phyloP scores from a whole-genome alignment of 2,888 invertebrate genomes.

The Agrotis puta region DNA sequence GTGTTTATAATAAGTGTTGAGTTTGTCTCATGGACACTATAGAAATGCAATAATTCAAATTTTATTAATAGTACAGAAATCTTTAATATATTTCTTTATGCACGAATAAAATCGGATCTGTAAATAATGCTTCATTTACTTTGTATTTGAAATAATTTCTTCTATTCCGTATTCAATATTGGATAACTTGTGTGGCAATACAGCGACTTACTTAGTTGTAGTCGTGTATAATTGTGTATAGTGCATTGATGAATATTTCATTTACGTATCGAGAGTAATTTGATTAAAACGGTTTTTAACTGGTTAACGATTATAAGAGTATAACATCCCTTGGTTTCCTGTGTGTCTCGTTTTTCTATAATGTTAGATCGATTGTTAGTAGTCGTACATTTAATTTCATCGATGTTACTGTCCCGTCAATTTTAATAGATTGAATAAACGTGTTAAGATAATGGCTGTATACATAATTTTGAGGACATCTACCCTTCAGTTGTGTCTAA shows the following conservation, averaged over 20 bases:
- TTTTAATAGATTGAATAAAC: conserved; percentile 42
- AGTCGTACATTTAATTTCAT: conserved; percentile 30
- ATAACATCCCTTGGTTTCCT: conserved; percentile 22
- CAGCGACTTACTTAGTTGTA: conserved; percentile 50
- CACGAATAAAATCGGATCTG: conserved; percentile 59
- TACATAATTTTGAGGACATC: conserved; percentile 28
- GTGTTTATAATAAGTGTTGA: conserved; percentile 67
- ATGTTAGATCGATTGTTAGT: conserved; percentile 26
- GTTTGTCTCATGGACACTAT: conserved; percentile 50
- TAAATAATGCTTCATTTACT: conserved; percentile 63
- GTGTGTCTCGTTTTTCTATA: conserved; percentile 33
- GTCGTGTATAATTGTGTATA: conserved; percentile 55
- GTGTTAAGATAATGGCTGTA: conserved; percentile 44
- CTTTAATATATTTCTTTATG: conserved; percentile 60
- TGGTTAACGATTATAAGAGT: conserved; percentile 25
- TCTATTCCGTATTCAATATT: conserved; percentile 35
- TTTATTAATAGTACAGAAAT: conserved; percentile 56
- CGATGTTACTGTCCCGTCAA: conserved; percentile 42
- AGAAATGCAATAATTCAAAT: conserved; percentile 62
- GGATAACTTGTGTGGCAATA: conserved; percentile 52
- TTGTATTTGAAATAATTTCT: conserved; percentile 55
- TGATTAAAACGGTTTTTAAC: conserved; percentile 33
- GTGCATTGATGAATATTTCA: conserved; percentile 39
- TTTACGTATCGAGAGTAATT: conserved; percentile 44
- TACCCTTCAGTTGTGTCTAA: conserved; percentile 19